Percentiles rank a stretch among this genome's conserved stretches.
Evolutionary conservation across 2,797 vertebrate genomes (phyloP).

Genomic region (Hippoglossus hippoglossus): DNA sequence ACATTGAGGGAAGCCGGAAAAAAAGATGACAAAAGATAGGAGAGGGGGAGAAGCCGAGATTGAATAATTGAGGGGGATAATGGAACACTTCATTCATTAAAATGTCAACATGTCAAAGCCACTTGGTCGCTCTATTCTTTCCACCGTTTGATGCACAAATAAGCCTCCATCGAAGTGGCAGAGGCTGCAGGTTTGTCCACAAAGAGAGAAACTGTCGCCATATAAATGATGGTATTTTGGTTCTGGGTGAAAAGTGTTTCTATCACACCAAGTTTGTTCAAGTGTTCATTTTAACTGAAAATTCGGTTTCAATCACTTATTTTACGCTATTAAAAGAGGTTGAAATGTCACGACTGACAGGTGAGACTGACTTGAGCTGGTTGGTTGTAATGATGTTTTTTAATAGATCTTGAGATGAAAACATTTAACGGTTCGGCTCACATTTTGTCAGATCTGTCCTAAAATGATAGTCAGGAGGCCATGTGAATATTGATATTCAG

Average conservation of each 20-base stretch:
- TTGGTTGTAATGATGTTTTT: no score
- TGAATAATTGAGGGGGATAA: constrained; percentile 57
- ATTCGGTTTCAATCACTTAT: no score
- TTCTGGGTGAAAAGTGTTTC: not conserved
- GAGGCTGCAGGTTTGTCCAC: constrained; percentile 24
- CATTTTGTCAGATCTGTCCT: no score
- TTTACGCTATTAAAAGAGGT: no score
- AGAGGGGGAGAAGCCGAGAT: constrained; percentile 15
- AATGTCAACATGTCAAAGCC: constrained; percentile 61
- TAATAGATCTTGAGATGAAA: no score
- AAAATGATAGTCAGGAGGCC: no score
- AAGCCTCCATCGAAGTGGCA: constrained; percentile 19
- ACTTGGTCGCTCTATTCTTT: constrained; percentile 24
- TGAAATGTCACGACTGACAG: no score
- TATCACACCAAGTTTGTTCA: not conserved
- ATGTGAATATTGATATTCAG: no score
- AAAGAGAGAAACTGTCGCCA: constrained; percentile 18
- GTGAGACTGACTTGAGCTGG: no score
- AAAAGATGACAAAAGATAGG: constrained; percentile 52
- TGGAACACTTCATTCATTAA: constrained; percentile 59
- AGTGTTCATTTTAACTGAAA: no score
- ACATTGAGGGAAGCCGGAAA: constrained; percentile 48
- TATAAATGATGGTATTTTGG: not conserved
- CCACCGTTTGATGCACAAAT: constrained; percentile 30
- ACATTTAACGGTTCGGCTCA: no score